Evolutionary conservation across 2,113 vertebrate genomes (phyloP), one percentile per base, ranked within the genome.

Genomic region (Orientallactaga bullata): DNA sequence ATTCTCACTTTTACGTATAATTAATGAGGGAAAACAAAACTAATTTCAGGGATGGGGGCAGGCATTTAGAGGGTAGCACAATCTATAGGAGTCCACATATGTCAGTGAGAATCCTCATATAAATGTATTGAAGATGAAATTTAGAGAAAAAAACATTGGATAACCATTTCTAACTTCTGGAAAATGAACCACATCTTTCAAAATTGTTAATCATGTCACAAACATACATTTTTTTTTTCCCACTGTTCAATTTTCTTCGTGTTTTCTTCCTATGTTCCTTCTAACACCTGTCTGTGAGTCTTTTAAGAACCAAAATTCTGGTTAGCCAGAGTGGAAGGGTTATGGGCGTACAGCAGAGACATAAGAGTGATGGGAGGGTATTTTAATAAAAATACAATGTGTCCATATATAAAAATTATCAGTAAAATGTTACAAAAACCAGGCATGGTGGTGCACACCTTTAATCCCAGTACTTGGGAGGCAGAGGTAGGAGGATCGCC

Each of bases 241-340:
- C 32, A n/a, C 71, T 90, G 88, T 89, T 87, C 37, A 78, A 15
- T 91, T 93, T 86, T 65, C 55, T 88, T 93, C 63, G 89, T 9
- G 30, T 89, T 95, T 78, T 71, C 73, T 42, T 85, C 32, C 35
- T 84, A 5, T 63, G 37, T 88, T 68, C 82, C 58, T 90, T 79
- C 65, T 3, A 55, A 37, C 0, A 24, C 7, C 6, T 28, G n/a
- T n/a, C 11, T 30, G 26, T 51, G 71, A 55, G 51, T 88, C 60
- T 72, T 7, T 79, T 74, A 89, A 32, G 28, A 88, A 76, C 76
- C 74, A 86, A 93, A 73, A 68, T n/a, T 55, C 63, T 39, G 73
- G 92, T 94, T 90, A 12, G 51, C 51, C 7, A 12, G 51, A 51
- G 12, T 7, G 12, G 12, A 12, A 51, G 51, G 7, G n/a, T n/a